Evolutionary conservation across 2,797 vertebrate genomes (phyloP).

Genomic region (Sardinella longiceps): DNA sequence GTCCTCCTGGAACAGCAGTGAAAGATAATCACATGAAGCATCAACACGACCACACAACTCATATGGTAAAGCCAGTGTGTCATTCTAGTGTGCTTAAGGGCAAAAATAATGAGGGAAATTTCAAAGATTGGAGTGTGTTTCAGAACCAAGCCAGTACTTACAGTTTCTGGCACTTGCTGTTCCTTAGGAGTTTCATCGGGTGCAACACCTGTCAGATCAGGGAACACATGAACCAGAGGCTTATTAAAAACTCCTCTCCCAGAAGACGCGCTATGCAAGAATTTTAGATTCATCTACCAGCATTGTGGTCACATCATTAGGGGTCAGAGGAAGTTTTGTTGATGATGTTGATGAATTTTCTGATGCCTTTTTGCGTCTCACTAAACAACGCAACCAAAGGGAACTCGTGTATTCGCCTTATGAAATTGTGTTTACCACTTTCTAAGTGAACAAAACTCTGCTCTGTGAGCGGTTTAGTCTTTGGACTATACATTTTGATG

Average conservation of each 20-base stretch:
- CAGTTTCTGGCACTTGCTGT: background rate
- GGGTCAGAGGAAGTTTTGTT: no score
- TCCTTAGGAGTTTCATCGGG: background rate
- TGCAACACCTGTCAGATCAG: background rate
- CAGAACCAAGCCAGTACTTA: background rate
- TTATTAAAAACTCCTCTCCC: background rate
- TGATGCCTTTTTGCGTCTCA: no score
- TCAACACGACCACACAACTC: background rate
- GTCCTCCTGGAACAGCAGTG: slow-evolving; percentile 22
- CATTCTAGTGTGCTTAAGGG: background rate
- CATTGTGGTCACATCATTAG: no score
- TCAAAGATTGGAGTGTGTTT: background rate
- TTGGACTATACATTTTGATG: no score
- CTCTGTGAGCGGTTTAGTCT: no score
- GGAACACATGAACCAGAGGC: background rate
- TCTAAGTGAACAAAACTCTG: no score
- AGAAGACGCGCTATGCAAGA: background rate
- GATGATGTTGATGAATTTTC: no score
- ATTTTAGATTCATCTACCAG: no score
- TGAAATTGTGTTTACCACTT: no score
- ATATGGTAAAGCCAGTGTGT: background rate
- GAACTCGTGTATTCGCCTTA: no score
- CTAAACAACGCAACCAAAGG: no score
- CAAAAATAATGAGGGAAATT: background rate
- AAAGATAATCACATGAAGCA: background rate